Conservation (phyloP, 2,113 vertebrate genomes). For the Mirza zaza region DNA sequence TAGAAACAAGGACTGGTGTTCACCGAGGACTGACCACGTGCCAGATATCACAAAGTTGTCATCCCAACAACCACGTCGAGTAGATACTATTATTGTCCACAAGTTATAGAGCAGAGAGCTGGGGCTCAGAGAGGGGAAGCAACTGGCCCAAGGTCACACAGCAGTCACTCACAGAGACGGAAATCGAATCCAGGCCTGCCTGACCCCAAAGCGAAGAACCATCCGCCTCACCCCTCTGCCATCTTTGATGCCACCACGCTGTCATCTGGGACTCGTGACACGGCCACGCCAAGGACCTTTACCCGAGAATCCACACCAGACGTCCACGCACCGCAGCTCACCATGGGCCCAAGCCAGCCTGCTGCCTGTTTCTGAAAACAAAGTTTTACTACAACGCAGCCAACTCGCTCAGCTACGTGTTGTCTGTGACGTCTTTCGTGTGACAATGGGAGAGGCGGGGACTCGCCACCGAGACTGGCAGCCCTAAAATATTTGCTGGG, state of each 20-base stretch:
- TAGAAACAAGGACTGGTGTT: fast-evolving
- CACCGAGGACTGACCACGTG: fast-evolving
- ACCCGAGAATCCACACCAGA: not conserved
- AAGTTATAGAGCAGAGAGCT: not conserved
- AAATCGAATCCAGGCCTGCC: not conserved
- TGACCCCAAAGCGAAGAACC: no score
- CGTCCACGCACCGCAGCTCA: no score
- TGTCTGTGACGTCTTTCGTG: fast-evolving
- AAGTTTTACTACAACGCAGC: not conserved
- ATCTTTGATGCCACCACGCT: not conserved
- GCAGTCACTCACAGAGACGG: not conserved
- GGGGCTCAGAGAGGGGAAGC: not conserved
- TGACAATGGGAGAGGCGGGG: fast-evolving
- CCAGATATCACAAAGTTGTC: not conserved
- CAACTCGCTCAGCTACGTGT: fast-evolving
- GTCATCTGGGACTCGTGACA: not conserved
- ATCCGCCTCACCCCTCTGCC: fast-evolving
- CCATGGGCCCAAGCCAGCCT: fast-evolving
- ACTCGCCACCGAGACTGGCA: not conserved
- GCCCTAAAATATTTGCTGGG: no score
- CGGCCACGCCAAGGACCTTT: not conserved
- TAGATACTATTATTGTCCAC: no score
- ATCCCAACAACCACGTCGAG: not conserved
- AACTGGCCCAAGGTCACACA: not conserved
- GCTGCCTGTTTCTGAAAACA: not conserved